Conservation (phyloP, 2,888 invertebrate species). For the Tyria jacobaeae region DNA sequence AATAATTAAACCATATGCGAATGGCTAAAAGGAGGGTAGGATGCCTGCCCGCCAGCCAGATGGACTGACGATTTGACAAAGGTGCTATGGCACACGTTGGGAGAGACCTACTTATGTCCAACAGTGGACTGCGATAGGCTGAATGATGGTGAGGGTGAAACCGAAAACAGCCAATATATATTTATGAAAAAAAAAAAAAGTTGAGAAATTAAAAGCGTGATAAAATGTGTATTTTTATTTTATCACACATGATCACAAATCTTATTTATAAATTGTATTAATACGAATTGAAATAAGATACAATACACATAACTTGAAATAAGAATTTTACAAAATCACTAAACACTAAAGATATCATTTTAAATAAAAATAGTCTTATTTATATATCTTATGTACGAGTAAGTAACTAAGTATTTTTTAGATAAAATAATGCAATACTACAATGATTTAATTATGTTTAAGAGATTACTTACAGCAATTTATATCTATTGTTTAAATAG, state of each 20-base stretch:
- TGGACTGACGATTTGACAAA: no score
- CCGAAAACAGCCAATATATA: no score
- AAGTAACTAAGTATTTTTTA: not conserved
- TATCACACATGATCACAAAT: constrained; percentile 13
- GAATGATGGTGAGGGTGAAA: no score
- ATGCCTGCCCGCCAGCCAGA: no score
- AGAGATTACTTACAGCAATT: not conserved
- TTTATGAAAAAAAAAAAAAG: no score
- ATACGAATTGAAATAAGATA: not conserved
- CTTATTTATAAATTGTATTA: not conserved
- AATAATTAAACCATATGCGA: no score
- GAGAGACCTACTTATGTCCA: no score
- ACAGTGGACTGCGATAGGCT: no score
- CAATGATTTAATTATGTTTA: not conserved
- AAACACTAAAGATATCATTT: not conserved
- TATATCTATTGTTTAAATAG: constrained; percentile 4
- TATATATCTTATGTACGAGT: not conserved
- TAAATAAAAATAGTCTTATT: not conserved
- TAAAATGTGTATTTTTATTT: constrained; percentile 7
- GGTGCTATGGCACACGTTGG: no score
- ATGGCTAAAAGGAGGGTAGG: no score
- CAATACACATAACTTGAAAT: not conserved
- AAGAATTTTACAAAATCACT: not conserved
- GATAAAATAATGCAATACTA: constrained; percentile 8
- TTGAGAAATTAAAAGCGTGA: not conserved